phyloP scores from a whole-genome alignment of 2,797 vertebrate species.

The Novumbra hubbsi region DNA sequence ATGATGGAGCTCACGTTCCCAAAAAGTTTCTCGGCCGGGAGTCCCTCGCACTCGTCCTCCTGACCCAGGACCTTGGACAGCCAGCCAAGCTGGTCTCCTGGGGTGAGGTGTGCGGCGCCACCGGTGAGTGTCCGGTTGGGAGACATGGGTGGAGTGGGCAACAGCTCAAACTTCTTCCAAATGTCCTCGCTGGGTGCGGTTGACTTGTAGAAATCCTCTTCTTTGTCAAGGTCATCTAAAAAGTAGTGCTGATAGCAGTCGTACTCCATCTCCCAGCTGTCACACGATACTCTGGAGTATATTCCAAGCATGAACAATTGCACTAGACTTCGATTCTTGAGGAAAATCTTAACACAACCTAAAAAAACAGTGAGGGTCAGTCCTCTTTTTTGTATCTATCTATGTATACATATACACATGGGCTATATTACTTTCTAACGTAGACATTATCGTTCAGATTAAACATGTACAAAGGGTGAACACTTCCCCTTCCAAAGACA shows the following conservation, averaged over 20 bases:
- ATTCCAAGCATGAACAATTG: constrained; percentile 48
- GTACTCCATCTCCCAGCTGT: constrained; percentile 80
- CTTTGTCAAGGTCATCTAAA: constrained; percentile 81
- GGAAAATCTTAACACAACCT: constrained; percentile 37
- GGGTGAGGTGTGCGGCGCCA: constrained; percentile 50
- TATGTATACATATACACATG: too few species aligned
- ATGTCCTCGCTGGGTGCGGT: constrained; percentile 96
- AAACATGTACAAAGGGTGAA: neutral
- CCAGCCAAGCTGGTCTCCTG: constrained; percentile 75
- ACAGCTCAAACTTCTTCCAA: constrained; percentile 98
- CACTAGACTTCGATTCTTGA: constrained; percentile 6
- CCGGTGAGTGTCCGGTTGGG: constrained; percentile 74
- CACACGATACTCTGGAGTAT: constrained; percentile 38
- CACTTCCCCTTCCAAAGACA: neutral
- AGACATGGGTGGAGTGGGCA: constrained; percentile 88
- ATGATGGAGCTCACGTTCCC: constrained; percentile 90
- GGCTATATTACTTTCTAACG: neutral
- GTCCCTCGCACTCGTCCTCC: constrained; percentile 78
- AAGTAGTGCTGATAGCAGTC: constrained; percentile 90
- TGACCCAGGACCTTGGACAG: constrained; percentile 69
- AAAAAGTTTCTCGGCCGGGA: constrained; percentile 74
- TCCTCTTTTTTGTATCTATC: neutral
- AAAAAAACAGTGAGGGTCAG: constrained; percentile 23
- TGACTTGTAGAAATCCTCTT: constrained; percentile 91
- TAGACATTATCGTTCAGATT: neutral